These are phyloP conservation scores for Acanthornis magna DNA, from an alignment of 2,797 vertebrate genomes.

Conservation along the genomic window DNA sequence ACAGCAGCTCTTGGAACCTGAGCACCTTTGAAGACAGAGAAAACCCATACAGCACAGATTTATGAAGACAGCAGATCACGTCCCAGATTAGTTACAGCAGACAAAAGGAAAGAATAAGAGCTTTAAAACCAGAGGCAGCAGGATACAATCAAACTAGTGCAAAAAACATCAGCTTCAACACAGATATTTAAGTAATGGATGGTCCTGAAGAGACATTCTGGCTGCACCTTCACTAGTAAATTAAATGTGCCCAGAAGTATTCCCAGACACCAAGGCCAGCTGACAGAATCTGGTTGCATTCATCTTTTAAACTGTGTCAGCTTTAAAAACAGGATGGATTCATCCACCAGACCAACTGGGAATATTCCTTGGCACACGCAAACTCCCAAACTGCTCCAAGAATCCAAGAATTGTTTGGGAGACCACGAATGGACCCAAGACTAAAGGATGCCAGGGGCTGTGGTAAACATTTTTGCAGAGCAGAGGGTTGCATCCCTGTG, in stretches of 20 bases:
- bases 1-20: neutral
- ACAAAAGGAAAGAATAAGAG: neutral
- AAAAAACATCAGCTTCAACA: neutral
- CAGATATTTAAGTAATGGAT: neutral
- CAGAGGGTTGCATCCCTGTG: neutral
- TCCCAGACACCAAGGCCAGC: neutral
- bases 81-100: neutral
- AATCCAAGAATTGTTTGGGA: neutral
- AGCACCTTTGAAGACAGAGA: neutral
- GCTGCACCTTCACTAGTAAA: slow-evolving; percentile 27
- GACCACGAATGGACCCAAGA: neutral
- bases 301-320: neutral
- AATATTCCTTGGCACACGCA: neutral
- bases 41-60: neutral
- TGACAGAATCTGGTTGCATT: neutral
- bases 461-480: neutral
- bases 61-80: neutral
- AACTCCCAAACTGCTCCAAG: neutral
- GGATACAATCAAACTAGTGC: neutral
- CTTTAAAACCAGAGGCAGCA: slow-evolving; percentile 29
- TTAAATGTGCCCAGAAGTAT: slow-evolving; percentile 8
- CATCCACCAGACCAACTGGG: neutral
- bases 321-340: neutral
- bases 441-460: neutral
- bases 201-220: slow-evolving; percentile 12